Evolutionary conservation across 2,888 invertebrate genomes (phyloP).

Genomic region (Liodrosophila aerea): DNA sequence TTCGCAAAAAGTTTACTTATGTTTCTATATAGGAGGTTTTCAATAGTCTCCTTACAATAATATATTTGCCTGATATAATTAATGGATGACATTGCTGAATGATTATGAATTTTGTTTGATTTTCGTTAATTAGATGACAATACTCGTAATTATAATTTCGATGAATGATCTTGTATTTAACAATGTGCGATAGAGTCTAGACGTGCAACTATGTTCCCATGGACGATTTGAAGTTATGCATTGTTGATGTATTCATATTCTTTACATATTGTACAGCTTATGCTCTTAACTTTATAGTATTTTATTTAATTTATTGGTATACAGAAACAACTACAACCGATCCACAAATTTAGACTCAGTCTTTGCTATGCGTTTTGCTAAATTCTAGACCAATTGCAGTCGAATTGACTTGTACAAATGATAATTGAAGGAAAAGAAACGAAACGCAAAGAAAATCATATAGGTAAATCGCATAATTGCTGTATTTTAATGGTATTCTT

Average conservation of each 20-base stretch:
- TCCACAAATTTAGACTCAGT: constrained; percentile 55
- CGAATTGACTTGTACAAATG: constrained; percentile 16
- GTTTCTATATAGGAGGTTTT: neutral
- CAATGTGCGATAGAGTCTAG: constrained; percentile 53
- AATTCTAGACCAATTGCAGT: constrained; percentile 26
- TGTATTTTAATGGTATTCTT: constrained; percentile 15
- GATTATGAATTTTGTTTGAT: constrained; percentile 15
- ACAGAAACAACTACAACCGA: constrained; percentile 25
- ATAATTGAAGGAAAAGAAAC: constrained; percentile 1
- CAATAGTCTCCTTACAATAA: neutral
- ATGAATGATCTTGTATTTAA: constrained; percentile 25
- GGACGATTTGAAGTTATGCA: constrained; percentile 54
- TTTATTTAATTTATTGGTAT: constrained; percentile 3
- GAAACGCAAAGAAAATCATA: neutral
- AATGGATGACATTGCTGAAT: neutral
- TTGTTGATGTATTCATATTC: constrained; percentile 9
- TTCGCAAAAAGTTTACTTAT: constrained; percentile 4
- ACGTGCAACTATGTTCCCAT: constrained; percentile 45
- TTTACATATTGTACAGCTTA: constrained; percentile 31
- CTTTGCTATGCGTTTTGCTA: constrained; percentile 47
- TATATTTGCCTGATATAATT: neutral
- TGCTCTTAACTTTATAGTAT: constrained; percentile 5
- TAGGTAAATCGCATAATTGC: constrained; percentile 33
- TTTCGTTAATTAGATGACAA: neutral
- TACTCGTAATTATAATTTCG: neutral